Evolutionary conservation across 2,888 invertebrate species (phyloP).

Genomic region (Sabatieria punctata): DNA sequence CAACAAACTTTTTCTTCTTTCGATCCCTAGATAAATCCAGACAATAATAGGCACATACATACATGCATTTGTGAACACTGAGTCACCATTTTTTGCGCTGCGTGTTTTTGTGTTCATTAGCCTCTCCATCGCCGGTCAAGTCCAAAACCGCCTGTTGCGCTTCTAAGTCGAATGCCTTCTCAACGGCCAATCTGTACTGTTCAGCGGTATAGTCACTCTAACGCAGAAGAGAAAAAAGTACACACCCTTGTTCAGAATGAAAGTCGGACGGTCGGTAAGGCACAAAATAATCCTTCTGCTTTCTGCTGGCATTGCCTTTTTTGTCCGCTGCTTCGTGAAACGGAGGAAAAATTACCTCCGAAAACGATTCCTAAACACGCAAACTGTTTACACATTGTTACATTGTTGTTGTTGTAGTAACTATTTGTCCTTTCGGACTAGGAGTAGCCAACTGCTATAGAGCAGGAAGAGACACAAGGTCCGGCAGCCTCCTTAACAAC

Average conservation of each 20-base stretch:
- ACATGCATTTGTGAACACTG: constrained; percentile 17
- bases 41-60: constrained; percentile 7
- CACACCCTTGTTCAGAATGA: constrained; percentile 41
- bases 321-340: background rate
- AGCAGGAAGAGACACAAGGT: no score
- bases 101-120: constrained; percentile 44
- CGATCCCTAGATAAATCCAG: constrained; percentile 52
- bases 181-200: constrained; percentile 38
- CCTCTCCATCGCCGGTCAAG: constrained; percentile 60
- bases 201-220: no score
- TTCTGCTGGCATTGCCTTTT: constrained; percentile 4
- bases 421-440: no score
- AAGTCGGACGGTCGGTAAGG: constrained; percentile 66
- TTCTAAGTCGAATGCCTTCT: constrained; percentile 55
- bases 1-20: constrained; percentile 82
- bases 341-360: background rate
- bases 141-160: constrained; percentile 64
- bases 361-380: background rate
- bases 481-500: no score
- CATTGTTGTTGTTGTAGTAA: no score
- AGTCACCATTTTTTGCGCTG: constrained; percentile 46
- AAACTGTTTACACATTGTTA: no score
- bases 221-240: constrained; percentile 36
- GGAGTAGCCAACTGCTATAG: no score
- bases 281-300: constrained; percentile 65